Conservation (phyloP, 1,140 invertebrate species). For the Popillia japonica region DNA sequence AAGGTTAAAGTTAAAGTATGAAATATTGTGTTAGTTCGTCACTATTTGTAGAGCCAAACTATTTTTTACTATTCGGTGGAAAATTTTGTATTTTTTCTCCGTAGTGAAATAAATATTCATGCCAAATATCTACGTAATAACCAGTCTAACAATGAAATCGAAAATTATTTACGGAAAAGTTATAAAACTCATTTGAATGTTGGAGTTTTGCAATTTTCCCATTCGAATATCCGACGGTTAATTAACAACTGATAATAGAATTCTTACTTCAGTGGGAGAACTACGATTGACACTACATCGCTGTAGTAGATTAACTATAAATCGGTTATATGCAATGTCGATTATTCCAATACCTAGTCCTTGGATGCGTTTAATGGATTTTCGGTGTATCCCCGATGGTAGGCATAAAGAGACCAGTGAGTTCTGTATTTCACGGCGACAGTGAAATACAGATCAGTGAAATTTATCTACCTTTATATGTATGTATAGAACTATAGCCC, state of each 20-base stretch:
- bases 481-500: neutral
- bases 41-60: too few relatives aligned
- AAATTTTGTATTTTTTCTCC: too few relatives aligned
- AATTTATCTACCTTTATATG: neutral
- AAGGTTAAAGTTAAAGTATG: too few relatives aligned
- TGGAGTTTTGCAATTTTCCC: too few relatives aligned
- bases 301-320: neutral
- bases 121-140: too few relatives aligned
- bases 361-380: slow-evolving; percentile 57
- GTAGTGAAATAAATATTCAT: too few relatives aligned
- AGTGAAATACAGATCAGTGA: neutral
- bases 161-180: too few relatives aligned
- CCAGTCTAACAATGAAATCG: too few relatives aligned
- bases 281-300: neutral
- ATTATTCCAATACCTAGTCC: slow-evolving; percentile 46
- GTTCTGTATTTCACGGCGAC: slow-evolving; percentile 26
- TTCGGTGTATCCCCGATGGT: slow-evolving; percentile 56
- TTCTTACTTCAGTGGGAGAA: neutral
- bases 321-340: slow-evolving; percentile 26
- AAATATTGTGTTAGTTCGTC: too few relatives aligned
- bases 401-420: slow-evolving; percentile 49
- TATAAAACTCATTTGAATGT: too few relatives aligned
- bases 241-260: neutral
- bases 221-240: neutral
- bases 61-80: too few relatives aligned